Evolutionary conservation across 2,888 invertebrate genomes (phyloP).

Genomic region (Drosophila dives): DNA sequence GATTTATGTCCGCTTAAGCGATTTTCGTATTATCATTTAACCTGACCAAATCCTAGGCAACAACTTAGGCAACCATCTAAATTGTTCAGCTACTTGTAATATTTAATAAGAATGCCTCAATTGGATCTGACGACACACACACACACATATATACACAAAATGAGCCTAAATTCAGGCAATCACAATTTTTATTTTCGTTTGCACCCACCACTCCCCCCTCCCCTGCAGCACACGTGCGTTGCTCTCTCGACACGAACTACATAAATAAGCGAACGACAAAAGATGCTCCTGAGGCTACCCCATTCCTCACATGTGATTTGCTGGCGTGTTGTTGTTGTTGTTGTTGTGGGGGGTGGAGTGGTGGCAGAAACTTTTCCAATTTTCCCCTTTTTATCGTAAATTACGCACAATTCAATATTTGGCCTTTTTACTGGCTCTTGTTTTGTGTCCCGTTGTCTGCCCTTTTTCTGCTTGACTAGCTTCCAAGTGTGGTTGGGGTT

Average conservation of each 20-base stretch:
- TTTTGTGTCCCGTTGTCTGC: constrained; percentile 68
- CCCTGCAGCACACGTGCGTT: constrained; percentile 57
- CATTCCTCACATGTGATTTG: constrained; percentile 27
- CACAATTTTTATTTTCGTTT: constrained; percentile 75
- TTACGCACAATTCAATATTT: constrained; percentile 82
- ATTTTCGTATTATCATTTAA: constrained; percentile 34
- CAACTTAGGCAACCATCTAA: constrained; percentile 47
- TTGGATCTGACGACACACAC: constrained; percentile 34
- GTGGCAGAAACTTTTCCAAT: constrained; percentile 78
- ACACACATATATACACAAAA: not conserved
- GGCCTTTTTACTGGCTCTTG: constrained; percentile 75
- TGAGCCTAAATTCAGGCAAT: constrained; percentile 69
- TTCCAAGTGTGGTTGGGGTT: constrained; percentile 37
- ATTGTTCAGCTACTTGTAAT: constrained; percentile 71
- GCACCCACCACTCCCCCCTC: constrained; percentile 12
- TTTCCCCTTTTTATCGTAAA: constrained; percentile 83
- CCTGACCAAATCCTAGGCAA: constrained; percentile 42
- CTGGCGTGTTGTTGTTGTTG: not conserved
- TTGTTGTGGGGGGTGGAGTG: not conserved
- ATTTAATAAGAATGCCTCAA: constrained; percentile 72
- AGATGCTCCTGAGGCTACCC: constrained; percentile 33
- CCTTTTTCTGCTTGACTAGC: constrained; percentile 76
- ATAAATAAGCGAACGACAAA: constrained; percentile 73
- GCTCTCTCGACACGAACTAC: constrained; percentile 69
- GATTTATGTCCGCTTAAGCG: constrained; percentile 14